These are phyloP conservation scores for Ptyas mucosa DNA, from an alignment of 2,113 vertebrate species.

Conservation along the genomic window DNA sequence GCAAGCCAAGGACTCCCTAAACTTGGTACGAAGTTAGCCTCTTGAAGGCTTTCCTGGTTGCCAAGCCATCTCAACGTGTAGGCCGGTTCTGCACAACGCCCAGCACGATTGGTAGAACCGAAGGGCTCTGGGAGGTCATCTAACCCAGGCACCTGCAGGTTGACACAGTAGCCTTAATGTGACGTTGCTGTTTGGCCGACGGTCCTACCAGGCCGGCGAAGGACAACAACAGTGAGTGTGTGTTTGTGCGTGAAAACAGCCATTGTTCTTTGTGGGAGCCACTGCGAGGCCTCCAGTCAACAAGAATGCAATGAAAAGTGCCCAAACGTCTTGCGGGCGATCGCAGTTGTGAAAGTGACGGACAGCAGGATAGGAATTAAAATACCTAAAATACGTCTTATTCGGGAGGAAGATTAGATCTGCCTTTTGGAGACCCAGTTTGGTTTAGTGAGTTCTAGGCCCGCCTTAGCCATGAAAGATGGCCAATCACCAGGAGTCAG, in stretches of 20 bases:
- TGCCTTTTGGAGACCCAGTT: not conserved
- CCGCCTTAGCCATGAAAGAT: not conserved
- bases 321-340: not conserved
- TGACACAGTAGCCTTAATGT: not conserved
- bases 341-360: not conserved
- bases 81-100: not conserved
- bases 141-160: not conserved
- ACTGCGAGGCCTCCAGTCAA: not conserved
- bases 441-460: not conserved
- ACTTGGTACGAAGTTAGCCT: not conserved
- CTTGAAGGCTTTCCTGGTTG: not conserved
- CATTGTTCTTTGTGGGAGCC: not conserved
- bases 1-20: not conserved
- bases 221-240: not conserved
- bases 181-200: no score
- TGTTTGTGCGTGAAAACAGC: not conserved
- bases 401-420: not conserved
- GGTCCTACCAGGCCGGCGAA: not conserved
- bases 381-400: not conserved
- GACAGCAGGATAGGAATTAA: not conserved
- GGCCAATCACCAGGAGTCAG: no score
- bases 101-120: not conserved
- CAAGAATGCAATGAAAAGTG: not conserved
- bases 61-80: rapidly evolving
- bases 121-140: not conserved